Base-by-base conservation (phyloP, 2,888 invertebrate genomes). In the Omphaloscelis lunosa region DNA sequence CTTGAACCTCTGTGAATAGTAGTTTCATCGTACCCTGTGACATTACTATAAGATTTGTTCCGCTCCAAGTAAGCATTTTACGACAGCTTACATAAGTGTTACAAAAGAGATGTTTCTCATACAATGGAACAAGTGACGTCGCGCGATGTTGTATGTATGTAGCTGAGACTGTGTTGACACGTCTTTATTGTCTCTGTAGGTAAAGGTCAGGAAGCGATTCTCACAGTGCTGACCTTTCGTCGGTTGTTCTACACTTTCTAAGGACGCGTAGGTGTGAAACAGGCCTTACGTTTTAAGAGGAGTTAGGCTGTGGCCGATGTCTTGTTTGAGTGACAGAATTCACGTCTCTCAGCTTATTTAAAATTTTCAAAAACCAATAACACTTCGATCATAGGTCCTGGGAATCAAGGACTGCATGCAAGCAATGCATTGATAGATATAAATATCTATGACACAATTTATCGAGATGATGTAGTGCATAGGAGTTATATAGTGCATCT, bases 141-240 rank as follows among this genome's bases (percentile, higher is more conserved):
- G 62, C 59, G 59, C 17, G 41, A 39, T 29, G 39, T 48, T 27
- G 48, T 63, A 15, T 58, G 68, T 74, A 77, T 78, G 69, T 74
- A 23, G 67, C 45, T 58, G 27, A 41, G n/a, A 8, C n/a, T 58
- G 69, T 75, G 83, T 78, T 82, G 83, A 82, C 78, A 86, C 39
- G 27, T 23, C 78, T 74, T 71, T 63, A 84, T 84, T 84, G 84
- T 84, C 53, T 85, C 72, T 79, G 59, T 72, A 85, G 86, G 83
- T 75, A 85, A 84, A 84, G 86, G 80, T 85, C 71, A 76, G 34
- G 75, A 59, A 72, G 61, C 63, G 29, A 68, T 65, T 76, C 65
- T 69, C 71, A 69, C 65, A 65, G 39, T 11, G 59, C 27, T 76
- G 71, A 75, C 75, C 80, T 84, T 70, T 70, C n/a, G n/a, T 53